Base-by-base conservation (phyloP, 2,113 vertebrate species). In the Dermatemys mawii region DNA sequence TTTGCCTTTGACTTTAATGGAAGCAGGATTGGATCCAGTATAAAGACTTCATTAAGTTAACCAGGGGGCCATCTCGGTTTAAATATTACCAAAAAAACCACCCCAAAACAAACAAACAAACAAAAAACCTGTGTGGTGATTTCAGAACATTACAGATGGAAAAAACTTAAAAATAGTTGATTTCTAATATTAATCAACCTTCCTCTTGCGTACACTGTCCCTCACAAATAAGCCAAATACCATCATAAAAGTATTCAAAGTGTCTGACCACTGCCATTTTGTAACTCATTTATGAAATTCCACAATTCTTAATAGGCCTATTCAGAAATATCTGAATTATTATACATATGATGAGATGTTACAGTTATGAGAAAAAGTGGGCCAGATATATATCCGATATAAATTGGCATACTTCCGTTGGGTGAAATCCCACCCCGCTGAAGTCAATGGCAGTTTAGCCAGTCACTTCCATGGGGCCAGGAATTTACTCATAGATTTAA, bases 161-260 rank as follows among this genome's bases (percentile, higher is more conserved):
- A 93, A 92, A 90, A 84, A 41, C 91, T 86, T 92, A 54, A 83
- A 27, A 60, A 81, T 63, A 94, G 57, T 29, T 81, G 35, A 88
- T 57, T 94, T 79, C 70, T 60, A 93, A 49, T 92, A 92, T 92
- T 80, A 91, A 92, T 67, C 60, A 92, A 80, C 16, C 90, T 57
- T 54, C 88, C 88, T 87, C n/a, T 51, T 17, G 27, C n/a, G 46
- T 0, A 41, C n/a, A 44, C 70, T 75, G 6, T 44, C 70, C 70
- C 41, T 26, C 5, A 6, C 70, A 75, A 44, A 26, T 44, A 21
- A 44, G 70, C 6, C 22, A 24, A 75, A 41, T 67, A 12, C 21
- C 70, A 75, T 75, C n/a, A 75, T 44, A 75, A 75, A 75, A 44
- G 24, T 24, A 26, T 41, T 75, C 5, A 26, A 41, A 41, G 22